phyloP scores from a whole-genome alignment of 2,113 vertebrate species.

The Corythornis madagascariensis region DNA sequence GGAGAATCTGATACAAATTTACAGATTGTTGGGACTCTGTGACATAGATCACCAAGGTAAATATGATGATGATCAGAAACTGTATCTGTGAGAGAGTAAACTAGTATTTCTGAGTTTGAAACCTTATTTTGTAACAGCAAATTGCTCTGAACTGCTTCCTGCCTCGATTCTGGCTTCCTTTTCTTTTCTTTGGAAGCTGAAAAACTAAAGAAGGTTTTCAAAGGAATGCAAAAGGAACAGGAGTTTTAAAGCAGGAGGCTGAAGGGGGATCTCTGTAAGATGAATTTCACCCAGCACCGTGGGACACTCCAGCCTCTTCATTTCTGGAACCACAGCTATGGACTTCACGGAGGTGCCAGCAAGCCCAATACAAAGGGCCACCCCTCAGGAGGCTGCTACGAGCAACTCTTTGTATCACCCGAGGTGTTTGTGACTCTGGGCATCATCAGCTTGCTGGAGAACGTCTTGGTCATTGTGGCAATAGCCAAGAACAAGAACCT shows the following conservation, averaged over 20 bases:
- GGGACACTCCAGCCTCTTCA: conserved; percentile 71
- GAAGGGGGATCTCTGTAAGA: conserved; percentile 29
- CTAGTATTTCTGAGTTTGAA: not conserved
- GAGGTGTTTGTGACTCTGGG: conserved; percentile 93
- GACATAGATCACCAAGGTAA: not conserved
- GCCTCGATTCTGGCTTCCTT: not conserved
- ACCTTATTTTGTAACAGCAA: not conserved
- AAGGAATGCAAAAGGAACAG: not conserved
- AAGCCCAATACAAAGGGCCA: conserved; percentile 72
- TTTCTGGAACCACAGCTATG: conserved; percentile 77
- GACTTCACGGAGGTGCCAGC: conserved; percentile 39
- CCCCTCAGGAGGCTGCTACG: conserved; percentile 83
- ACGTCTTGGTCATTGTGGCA: conserved; percentile 88
- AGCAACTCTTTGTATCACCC: conserved; percentile 90
- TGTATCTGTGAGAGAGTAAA: not conserved
- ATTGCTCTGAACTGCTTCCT: not conserved
- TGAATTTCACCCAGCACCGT: conserved; percentile 80
- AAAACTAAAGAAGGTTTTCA: not conserved
- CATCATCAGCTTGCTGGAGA: conserved; percentile 90
- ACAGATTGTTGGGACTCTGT: not conserved
- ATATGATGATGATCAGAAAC: not conserved
- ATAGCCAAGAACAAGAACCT: conserved; percentile 95
- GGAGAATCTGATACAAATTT: not conserved
- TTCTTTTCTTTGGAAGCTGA: not conserved
- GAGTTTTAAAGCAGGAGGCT: not conserved